These are phyloP conservation scores for Cactoblastis cactorum DNA, from an alignment of 2,888 invertebrate genomes.

Conservation along the genomic window DNA sequence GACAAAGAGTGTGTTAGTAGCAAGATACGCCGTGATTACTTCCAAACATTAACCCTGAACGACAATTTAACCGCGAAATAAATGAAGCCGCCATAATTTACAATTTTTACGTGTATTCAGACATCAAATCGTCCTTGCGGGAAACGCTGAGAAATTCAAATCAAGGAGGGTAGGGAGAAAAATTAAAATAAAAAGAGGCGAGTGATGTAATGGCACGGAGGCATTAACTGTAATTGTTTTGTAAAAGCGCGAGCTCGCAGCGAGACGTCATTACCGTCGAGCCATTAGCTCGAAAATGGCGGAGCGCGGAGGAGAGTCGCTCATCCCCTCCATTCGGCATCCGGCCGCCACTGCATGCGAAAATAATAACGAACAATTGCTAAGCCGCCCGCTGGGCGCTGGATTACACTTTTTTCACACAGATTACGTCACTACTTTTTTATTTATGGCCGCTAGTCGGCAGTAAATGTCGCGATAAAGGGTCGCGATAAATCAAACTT, in stretches of 20 bases:
- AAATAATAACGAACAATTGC: slow-evolving; percentile 8
- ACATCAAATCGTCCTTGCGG: slow-evolving; percentile 5
- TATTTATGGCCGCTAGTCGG: not conserved
- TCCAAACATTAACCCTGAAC: slow-evolving; percentile 2
- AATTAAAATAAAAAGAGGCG: slow-evolving; percentile 19
- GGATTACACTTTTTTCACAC: slow-evolving; percentile 11
- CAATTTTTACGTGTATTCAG: slow-evolving; percentile 16
- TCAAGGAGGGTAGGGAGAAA: slow-evolving; percentile 8
- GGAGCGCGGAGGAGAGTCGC: not conserved
- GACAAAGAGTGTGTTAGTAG: not conserved
- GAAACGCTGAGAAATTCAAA: slow-evolving; percentile 5
- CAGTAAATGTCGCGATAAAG: slow-evolving; percentile 9
- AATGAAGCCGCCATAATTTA: slow-evolving; percentile 8
- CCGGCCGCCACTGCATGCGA: not conserved
- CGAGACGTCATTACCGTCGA: slow-evolving; percentile 23
- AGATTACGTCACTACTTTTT: slow-evolving; percentile 8
- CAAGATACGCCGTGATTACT: not conserved
- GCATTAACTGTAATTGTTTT: slow-evolving; percentile 36
- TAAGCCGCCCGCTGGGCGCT: slow-evolving; percentile 7
- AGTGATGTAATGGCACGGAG: slow-evolving; percentile 26
- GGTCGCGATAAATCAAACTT: slow-evolving; percentile 9
- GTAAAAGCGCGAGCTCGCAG: slow-evolving; percentile 26
- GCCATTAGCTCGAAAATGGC: slow-evolving; percentile 21
- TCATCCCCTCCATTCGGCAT: not conserved
- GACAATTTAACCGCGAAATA: slow-evolving; percentile 3